These are phyloP conservation scores for Pycnonotus jocosus DNA, from an alignment of 2,113 vertebrate genomes.

Conservation along the genomic window DNA sequence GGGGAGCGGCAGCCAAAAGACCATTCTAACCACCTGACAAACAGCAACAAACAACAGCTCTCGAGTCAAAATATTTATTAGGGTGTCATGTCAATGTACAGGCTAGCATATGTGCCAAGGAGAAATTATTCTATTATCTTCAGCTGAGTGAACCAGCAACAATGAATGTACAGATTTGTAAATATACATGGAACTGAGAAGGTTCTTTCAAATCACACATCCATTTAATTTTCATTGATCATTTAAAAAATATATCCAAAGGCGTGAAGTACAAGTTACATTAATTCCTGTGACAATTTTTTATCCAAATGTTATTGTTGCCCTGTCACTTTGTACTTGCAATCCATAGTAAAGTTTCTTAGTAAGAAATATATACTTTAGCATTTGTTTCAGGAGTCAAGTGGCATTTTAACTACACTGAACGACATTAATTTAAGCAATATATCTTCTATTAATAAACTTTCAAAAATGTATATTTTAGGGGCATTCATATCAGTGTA, in stretches of 20 bases:
- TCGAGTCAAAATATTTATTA: constrained; percentile 59
- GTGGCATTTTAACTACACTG: neutral
- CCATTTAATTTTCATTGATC: neutral
- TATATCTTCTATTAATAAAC: neutral
- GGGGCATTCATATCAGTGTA: neutral
- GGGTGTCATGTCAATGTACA: constrained; percentile 47
- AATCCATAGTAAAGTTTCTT: neutral
- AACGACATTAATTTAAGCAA: neutral
- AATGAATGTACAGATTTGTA: neutral
- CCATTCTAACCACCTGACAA: constrained; percentile 46
- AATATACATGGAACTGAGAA: neutral
- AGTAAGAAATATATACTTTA: neutral
- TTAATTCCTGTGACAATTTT: constrained; percentile 1
- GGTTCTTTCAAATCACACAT: neutral
- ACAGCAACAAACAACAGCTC: constrained; percentile 47
- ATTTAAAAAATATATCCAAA: neutral
- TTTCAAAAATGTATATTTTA: neutral
- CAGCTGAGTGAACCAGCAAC: neutral
- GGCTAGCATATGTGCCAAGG: constrained; percentile 38
- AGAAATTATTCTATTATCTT: constrained; percentile 40
- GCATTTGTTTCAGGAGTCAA: neutral
- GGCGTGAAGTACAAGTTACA: neutral
- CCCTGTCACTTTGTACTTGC: neutral
- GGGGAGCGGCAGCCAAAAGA: constrained; percentile 45
- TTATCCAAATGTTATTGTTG: neutral